phyloP scores from a whole-genome alignment of 2,797 vertebrate genomes.

The Pteropus rufus region DNA sequence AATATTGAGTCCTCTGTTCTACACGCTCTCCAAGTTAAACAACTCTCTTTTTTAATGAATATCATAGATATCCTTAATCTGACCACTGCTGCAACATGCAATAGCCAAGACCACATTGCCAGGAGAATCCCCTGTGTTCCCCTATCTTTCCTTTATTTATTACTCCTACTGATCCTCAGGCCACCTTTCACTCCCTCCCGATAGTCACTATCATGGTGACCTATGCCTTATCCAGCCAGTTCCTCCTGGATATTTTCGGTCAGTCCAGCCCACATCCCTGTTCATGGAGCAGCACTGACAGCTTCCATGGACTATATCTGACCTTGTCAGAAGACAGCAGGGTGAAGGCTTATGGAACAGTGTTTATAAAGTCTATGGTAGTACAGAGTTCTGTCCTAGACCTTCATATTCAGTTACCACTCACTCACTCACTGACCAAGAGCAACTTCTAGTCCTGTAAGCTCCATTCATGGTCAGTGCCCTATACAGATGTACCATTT shows the following conservation, averaged over 20 bases:
- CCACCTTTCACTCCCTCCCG: background rate
- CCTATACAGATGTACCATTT: background rate
- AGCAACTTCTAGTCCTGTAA: background rate
- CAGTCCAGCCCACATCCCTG: background rate
- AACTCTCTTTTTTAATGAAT: background rate
- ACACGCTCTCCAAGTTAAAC: background rate
- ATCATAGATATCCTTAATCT: background rate
- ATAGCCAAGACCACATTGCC: background rate
- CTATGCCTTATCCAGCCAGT: background rate
- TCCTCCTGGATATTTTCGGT: background rate
- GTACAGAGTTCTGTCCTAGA: background rate
- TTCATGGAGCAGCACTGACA: background rate
- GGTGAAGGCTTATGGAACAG: background rate
- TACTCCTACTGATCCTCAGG: background rate
- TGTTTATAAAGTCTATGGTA: background rate
- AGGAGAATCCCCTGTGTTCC: background rate
- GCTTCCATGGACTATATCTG: background rate
- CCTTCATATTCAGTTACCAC: too few relatives aligned
- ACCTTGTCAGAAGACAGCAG: background rate
- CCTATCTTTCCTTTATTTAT: background rate
- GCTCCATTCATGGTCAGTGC: too few relatives aligned
- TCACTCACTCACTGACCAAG: background rate
- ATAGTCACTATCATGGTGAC: too few relatives aligned
- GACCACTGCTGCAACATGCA: background rate
- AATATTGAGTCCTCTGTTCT: background rate